Evolutionary conservation across 2,797 vertebrate species (phyloP).

Genomic region (Sparus aurata): DNA sequence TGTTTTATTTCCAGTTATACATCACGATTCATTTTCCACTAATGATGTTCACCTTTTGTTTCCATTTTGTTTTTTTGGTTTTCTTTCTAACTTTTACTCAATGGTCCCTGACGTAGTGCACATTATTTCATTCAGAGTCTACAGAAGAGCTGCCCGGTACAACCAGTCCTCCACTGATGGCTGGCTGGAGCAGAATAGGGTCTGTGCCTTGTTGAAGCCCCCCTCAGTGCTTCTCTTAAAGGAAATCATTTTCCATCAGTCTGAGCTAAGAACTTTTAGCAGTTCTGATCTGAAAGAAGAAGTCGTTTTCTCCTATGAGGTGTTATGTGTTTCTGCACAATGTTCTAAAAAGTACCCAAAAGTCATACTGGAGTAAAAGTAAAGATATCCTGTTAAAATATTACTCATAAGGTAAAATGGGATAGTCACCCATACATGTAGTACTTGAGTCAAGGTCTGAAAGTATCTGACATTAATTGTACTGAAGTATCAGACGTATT

Average conservation of each 20-base stretch:
- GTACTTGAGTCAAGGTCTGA: no score
- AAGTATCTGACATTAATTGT: no score
- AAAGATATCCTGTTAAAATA: no score
- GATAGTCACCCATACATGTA: no score
- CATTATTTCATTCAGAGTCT: not conserved
- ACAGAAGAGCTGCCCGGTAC: not conserved
- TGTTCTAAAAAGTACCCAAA: no score
- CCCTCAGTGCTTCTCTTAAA: not conserved
- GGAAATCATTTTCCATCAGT: not conserved
- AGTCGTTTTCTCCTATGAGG: not conserved
- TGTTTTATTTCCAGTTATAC: conserved; percentile 29
- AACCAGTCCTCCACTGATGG: not conserved
- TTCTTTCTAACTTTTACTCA: not conserved
- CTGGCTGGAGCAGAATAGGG: not conserved
- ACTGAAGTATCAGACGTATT: no score
- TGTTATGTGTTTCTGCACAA: not conserved
- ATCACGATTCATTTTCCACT: not conserved
- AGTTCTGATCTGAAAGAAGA: not conserved
- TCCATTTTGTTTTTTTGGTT: not conserved
- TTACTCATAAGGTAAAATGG: no score
- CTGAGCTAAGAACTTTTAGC: no score
- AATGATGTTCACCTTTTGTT: conserved; percentile 21
- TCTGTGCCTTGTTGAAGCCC: not conserved
- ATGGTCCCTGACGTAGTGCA: no score
- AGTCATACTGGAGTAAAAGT: no score